Conservation (phyloP, 2,113 vertebrate genomes). For the Corydoras sp. region DNA sequence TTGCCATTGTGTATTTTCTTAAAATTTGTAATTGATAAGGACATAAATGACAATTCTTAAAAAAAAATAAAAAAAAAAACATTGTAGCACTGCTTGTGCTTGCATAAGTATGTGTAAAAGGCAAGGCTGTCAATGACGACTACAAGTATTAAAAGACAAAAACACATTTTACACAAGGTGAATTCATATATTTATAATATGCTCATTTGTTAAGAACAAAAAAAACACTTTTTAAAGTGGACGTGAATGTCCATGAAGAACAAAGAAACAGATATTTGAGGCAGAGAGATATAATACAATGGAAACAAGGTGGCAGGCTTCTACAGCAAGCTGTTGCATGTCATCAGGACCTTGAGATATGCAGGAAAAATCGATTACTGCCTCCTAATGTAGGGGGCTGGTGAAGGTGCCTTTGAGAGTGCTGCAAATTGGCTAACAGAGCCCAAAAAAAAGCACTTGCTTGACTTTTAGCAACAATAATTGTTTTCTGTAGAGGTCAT, state of each 20-base stretch:
- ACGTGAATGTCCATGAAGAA: neutral
- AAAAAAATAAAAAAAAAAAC: too few relatives aligned
- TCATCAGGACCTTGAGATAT: conserved; percentile 54
- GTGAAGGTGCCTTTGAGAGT: conserved; percentile 15
- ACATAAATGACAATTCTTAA: too few relatives aligned
- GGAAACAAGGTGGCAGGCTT: neutral
- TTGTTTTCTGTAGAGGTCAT: conserved; percentile 50
- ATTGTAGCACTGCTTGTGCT: too few relatives aligned
- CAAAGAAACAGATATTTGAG: neutral
- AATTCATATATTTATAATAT: too few relatives aligned
- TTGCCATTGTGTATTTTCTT: too few relatives aligned
- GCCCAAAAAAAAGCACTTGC: conserved; percentile 32
- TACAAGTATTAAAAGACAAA: too few relatives aligned
- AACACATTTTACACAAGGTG: too few relatives aligned
- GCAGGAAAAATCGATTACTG: conserved; percentile 52
- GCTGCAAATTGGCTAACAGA: conserved; percentile 37
- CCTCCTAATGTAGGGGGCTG: conserved; percentile 33
- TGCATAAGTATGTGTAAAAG: too few relatives aligned
- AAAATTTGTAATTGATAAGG: too few relatives aligned
- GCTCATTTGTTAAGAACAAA: too few relatives aligned
- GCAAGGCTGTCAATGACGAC: too few relatives aligned
- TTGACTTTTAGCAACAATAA: conserved; percentile 42
- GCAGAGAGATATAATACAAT: conserved; percentile 23
- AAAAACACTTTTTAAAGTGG: neutral
- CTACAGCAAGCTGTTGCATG: conserved; percentile 32